Evolutionary conservation across 2,888 invertebrate species (phyloP).

Genomic region (Drosophila atripex): DNA sequence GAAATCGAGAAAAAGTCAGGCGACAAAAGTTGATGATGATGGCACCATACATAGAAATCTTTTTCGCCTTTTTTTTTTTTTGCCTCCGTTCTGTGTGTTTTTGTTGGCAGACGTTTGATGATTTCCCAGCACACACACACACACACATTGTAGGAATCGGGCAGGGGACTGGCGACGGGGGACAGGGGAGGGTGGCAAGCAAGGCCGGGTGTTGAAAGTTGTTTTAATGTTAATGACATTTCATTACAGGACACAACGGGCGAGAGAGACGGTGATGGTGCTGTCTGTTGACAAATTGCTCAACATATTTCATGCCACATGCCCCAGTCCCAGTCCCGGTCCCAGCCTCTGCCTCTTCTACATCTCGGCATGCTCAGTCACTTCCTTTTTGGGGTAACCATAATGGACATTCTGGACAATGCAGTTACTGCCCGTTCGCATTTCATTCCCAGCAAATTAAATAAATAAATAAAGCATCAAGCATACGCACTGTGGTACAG

Average conservation of each 20-base stretch:
- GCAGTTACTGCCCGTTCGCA: constrained; percentile 22
- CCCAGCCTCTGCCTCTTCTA: neutral
- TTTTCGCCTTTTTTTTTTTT: constrained; percentile 14
- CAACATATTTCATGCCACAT: constrained; percentile 60
- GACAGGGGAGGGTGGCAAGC: constrained; percentile 21
- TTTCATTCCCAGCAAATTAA: constrained; percentile 53
- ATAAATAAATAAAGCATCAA: constrained; percentile 65
- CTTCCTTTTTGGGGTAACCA: constrained; percentile 1
- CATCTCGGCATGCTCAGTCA: neutral
- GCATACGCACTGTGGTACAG: constrained; percentile 57
- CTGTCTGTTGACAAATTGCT: constrained; percentile 64
- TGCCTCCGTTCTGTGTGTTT: neutral
- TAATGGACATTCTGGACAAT: constrained; percentile 40
- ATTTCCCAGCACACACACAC: constrained; percentile 31
- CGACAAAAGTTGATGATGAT: constrained; percentile 55
- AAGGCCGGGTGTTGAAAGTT: constrained; percentile 68
- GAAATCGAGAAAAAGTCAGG: constrained; percentile 55
- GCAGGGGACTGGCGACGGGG: neutral
- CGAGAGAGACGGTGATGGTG: neutral
- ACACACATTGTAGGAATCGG: neutral
- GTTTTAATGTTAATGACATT: constrained; percentile 74
- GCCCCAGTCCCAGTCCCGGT: neutral
- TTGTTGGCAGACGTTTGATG: constrained; percentile 6
- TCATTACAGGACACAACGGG: constrained; percentile 55
- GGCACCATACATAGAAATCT: constrained; percentile 27